phyloP scores from a whole-genome alignment of 2,113 vertebrate genomes.

The Engraulis encrasicolus region DNA sequence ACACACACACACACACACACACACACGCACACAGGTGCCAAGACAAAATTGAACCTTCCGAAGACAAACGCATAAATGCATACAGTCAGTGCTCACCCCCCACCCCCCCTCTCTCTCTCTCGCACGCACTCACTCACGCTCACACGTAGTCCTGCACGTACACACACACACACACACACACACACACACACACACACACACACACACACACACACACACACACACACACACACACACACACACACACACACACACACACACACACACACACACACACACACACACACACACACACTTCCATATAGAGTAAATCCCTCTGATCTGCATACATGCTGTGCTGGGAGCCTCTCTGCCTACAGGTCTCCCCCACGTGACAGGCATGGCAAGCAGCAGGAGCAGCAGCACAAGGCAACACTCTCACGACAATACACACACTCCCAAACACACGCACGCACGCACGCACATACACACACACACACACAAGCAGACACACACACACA shows the following conservation, averaged over 20 bases:
- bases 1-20: neutral
- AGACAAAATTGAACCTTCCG: too few species aligned
- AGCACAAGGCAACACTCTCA: too few species aligned
- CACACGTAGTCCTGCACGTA: too few species aligned
- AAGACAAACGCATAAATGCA: too few species aligned
- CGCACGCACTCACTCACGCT: too few species aligned
- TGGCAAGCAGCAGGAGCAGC: slow-evolving; percentile 12
- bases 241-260: slow-evolving; percentile 13
- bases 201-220: neutral
- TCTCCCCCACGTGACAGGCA: neutral
- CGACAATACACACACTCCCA: neutral
- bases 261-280: too few species aligned
- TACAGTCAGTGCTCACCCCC: too few species aligned
- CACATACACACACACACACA: neutral
- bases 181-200: neutral
- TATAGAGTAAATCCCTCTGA: slow-evolving; percentile 4
- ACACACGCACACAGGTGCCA: neutral
- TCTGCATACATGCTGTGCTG: neutral
- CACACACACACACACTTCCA: neutral
- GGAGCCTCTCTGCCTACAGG: neutral
- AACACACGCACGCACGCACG: neutral
- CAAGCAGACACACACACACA: too few species aligned
- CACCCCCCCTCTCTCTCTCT: too few species aligned
- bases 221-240: neutral
- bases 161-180: neutral